Evolutionary conservation across 2,113 vertebrate species (phyloP).

Genomic region (Rynchops niger): DNA sequence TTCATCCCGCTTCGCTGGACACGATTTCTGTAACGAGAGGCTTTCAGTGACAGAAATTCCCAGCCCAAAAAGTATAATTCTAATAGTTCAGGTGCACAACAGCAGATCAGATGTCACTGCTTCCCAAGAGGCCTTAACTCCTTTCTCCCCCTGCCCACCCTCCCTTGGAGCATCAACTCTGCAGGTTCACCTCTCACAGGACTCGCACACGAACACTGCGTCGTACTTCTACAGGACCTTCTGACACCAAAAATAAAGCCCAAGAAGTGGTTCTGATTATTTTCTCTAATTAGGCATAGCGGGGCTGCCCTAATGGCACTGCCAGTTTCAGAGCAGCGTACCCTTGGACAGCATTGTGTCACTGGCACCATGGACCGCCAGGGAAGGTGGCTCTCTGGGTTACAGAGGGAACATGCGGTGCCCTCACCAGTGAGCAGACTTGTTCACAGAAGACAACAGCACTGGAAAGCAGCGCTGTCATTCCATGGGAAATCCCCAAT

Average conservation of each 20-base stretch:
- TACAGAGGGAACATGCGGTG: not conserved
- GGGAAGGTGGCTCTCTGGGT: not conserved
- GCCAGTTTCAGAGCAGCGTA: not conserved
- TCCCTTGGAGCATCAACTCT: not conserved
- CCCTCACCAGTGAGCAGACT: not conserved
- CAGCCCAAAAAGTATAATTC: not conserved
- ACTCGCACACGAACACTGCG: not conserved
- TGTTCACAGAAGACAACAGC: not conserved
- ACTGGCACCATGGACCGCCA: rapidly evolving
- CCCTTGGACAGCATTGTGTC: not conserved
- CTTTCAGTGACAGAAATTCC: not conserved
- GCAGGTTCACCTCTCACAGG: not conserved
- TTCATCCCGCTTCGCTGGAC: not conserved
- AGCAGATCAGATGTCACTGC: not conserved
- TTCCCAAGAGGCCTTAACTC: not conserved
- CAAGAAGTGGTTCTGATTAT: not conserved
- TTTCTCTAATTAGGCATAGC: not conserved
- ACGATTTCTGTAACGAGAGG: not conserved
- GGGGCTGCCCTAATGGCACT: not conserved
- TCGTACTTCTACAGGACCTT: not conserved
- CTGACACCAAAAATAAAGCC: not conserved
- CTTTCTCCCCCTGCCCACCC: not conserved
- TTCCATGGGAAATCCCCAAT: not conserved
- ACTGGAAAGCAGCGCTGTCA: not conserved
- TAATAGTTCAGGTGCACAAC: not conserved